phyloP scores from a whole-genome alignment of 2,113 vertebrate genomes.

The Campylorhamphus procurvoides region DNA sequence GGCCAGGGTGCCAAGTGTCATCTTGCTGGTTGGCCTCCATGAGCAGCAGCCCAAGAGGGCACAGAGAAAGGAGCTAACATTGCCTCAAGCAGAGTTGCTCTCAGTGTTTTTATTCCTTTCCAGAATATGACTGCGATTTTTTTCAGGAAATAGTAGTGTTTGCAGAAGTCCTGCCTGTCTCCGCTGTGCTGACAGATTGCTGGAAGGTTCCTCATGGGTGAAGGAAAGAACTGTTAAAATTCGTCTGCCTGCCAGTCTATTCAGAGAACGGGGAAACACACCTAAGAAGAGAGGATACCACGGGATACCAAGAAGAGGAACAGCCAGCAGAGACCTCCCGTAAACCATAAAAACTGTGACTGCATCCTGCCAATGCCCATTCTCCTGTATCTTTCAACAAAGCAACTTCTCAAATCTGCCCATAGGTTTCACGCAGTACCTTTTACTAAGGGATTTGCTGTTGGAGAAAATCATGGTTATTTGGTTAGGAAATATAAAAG shows the following conservation, averaged over 20 bases:
- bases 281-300: neutral
- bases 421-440: neutral
- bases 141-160: neutral
- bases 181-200: slow-evolving; percentile 5
- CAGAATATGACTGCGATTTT: neutral
- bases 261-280: neutral
- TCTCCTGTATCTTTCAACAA: neutral
- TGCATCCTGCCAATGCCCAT: neutral
- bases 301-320: neutral
- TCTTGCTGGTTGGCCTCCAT: neutral
- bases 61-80: neutral
- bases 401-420: neutral
- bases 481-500: neutral
- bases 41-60: neutral
- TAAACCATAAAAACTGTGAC: neutral
- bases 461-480: neutral
- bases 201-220: neutral
- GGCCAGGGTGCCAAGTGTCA: neutral
- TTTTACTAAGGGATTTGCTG: neutral
- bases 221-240: slow-evolving; percentile 30
- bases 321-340: neutral
- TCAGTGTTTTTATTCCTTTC: neutral
- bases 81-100: neutral
- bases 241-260: neutral
- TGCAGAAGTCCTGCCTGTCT: slow-evolving; percentile 3